phyloP scores from a whole-genome alignment of 2,113 vertebrate genomes.

The Actenoides lindsayi region DNA sequence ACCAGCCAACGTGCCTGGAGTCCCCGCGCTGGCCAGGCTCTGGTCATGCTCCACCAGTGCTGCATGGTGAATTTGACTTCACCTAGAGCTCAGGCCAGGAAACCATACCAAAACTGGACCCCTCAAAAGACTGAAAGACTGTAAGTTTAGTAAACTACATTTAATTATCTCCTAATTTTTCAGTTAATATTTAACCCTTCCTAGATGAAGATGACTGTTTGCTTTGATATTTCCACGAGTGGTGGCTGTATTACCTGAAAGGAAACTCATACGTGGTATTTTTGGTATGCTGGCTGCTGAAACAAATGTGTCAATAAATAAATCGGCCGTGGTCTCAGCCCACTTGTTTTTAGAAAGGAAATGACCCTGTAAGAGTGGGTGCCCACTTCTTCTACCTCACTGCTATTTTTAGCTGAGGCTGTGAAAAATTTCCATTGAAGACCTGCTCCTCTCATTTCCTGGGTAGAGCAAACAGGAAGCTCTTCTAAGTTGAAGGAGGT shows the following conservation, averaged over 20 bases:
- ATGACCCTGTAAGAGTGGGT: slow-evolving; percentile 27
- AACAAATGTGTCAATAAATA: slow-evolving; percentile 19
- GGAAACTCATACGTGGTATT: not conserved
- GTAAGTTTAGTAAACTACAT: not conserved
- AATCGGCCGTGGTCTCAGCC: not conserved
- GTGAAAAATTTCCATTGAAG: slow-evolving; percentile 85
- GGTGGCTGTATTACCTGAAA: not conserved
- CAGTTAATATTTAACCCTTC: not conserved
- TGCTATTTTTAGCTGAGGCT: slow-evolving; percentile 85
- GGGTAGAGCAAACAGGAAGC: slow-evolving; percentile 83
- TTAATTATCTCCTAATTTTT: not conserved
- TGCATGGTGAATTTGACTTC: not conserved
- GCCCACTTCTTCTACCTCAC: slow-evolving; percentile 59
- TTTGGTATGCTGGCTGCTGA: not conserved
- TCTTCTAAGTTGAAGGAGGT: not conserved
- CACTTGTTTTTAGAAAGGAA: slow-evolving; percentile 52
- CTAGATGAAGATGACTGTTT: not conserved
- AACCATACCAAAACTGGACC: not conserved
- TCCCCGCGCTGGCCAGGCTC: not conserved
- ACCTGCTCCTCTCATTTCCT: slow-evolving; percentile 75
- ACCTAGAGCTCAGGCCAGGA: not conserved
- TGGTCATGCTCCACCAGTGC: not conserved
- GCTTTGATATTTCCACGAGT: not conserved
- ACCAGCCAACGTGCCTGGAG: not conserved
- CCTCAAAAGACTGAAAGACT: not conserved